Conservation (phyloP, 92 coral and sea anemone genomes). For the Porites lobata region DNA sequence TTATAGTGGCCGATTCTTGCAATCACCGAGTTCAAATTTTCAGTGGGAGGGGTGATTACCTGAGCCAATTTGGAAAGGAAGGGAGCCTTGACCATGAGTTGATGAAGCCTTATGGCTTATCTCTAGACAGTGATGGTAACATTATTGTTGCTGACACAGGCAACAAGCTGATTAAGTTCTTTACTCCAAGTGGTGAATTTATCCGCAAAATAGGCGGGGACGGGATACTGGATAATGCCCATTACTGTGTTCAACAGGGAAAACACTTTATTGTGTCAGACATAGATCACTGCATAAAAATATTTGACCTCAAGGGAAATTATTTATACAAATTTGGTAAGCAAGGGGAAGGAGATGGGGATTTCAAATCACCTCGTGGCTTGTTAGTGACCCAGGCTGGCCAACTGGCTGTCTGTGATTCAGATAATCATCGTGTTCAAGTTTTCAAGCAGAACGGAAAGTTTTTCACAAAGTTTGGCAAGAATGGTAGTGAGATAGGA, state of each 20-base stretch:
- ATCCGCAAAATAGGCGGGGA: background rate
- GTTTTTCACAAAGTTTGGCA: background rate
- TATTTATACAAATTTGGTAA: conserved; percentile 11
- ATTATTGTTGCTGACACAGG: conserved; percentile 15
- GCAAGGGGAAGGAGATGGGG: conserved; percentile 5
- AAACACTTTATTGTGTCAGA: background rate
- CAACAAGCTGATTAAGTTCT: background rate
- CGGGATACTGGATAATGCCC: background rate
- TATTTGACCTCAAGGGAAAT: background rate
- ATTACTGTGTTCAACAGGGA: background rate
- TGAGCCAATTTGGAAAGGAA: background rate
- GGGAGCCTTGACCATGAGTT: background rate
- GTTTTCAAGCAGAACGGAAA: background rate
- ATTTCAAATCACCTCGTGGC: background rate
- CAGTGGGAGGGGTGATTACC: background rate
- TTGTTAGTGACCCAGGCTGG: background rate
- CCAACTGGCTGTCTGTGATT: conserved; percentile 6
- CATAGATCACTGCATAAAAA: background rate
- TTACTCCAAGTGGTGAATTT: background rate
- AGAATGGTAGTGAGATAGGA: background rate
- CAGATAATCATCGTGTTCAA: background rate
- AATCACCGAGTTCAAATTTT: conserved; percentile 1
- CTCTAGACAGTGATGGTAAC: background rate
- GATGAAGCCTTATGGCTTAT: background rate
- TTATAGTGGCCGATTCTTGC: background rate